Evolutionary conservation across 2,888 invertebrate species (phyloP), one percentile per base, ranked within the genome.

Genomic region (Steinernema hermaphroditum): DNA sequence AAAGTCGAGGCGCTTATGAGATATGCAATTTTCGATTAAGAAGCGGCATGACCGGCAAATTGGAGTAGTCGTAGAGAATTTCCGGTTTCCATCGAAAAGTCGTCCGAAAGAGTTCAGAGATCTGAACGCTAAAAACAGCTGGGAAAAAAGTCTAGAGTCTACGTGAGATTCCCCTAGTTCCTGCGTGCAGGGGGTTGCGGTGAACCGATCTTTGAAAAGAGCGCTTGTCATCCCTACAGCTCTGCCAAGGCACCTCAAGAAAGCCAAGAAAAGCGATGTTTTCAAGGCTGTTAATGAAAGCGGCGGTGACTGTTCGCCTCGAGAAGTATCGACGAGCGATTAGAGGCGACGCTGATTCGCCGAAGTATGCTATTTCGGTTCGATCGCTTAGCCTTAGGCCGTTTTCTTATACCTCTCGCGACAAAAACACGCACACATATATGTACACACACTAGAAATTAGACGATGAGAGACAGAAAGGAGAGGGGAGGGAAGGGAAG

Each of bases 381-480:
- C 29, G 29, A 16, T 62, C 62, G 27, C 32, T 29, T 32, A 29
- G 62, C 62, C 62, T 12, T 4, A 27, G 62, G 62, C 62, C 29
- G 62, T 29, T 24, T 27, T 62, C 29, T 62, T 29, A 27, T 62
- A 1, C 29, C 27, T 29, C 19, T 16, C 62, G 16, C 62, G 32
- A 62, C 16, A 29, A 62, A 4, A 62, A 16, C 50, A 50, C 50
- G 50, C 62, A 34, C 29, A 62, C 62, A 62, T n/a, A 62, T 62
- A 62, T 62, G 19, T 62, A 34, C 34, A 62, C 62, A 62, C 62
- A 62, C 62, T 19, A 62, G 62, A 62, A 62, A 62, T 62, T 62
- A 62, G 62, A 62, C 62, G 34, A 29, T 22, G 62, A 62, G 62
- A 37, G 62, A 29, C 37, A 37, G 37, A 37, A 37, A 29, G 62